These are phyloP conservation scores for Tinamus major DNA, from an alignment of 2,797 vertebrate genomes.

Conservation along the genomic window DNA sequence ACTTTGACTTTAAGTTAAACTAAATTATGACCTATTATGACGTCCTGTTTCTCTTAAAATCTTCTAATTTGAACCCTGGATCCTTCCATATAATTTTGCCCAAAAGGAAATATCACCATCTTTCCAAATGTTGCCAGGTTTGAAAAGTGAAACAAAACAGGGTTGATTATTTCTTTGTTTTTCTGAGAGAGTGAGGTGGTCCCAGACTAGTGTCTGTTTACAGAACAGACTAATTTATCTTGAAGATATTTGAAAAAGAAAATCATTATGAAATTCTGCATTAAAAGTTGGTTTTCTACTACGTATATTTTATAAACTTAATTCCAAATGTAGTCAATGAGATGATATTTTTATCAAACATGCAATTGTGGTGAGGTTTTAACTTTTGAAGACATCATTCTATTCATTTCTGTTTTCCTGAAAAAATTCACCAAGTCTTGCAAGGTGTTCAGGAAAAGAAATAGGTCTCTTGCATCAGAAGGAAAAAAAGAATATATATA, in stretches of 20 bases:
- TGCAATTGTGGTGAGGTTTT: not conserved
- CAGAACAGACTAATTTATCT: not conserved
- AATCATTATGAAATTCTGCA: constrained; percentile 20
- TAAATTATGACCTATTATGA: not conserved
- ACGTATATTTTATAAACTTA: constrained; percentile 36
- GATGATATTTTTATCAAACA: not conserved
- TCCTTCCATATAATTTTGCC: not conserved
- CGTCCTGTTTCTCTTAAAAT: not conserved
- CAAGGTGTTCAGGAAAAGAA: not conserved
- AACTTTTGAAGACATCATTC: not conserved
- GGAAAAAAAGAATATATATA: not conserved
- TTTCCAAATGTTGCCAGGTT: not conserved
- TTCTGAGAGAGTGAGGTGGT: not conserved
- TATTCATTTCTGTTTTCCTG: not conserved
- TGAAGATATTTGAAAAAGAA: not conserved
- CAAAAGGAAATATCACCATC: not conserved
- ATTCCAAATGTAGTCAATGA: not conserved
- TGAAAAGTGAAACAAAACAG: not conserved
- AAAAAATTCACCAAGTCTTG: not conserved
- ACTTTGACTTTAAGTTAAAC: not conserved
- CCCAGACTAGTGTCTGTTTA: not conserved
- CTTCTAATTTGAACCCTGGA: not conserved
- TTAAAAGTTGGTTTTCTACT: constrained; percentile 28
- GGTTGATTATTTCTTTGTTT: not conserved
- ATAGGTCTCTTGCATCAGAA: not conserved